Conservation (phyloP, 2,888 invertebrate genomes). For the Brenthis daphne region DNA sequence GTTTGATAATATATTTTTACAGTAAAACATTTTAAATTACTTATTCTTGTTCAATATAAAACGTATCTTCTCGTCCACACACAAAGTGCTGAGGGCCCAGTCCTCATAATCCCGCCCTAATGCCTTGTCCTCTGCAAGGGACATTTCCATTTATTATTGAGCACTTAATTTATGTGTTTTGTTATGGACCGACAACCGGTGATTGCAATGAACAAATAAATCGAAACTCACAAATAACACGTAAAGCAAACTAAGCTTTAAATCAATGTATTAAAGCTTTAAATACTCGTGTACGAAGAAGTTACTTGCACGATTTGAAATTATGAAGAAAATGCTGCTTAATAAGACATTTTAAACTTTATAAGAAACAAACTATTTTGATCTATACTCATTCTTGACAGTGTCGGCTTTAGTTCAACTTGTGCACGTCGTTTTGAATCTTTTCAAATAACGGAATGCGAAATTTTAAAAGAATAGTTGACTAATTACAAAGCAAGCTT, state of each 20-base stretch:
- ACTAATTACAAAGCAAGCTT: slow-evolving; percentile 35
- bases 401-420: slow-evolving; percentile 46
- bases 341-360: slow-evolving; percentile 65
- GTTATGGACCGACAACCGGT: slow-evolving; percentile 80
- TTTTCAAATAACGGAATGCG: slow-evolving; percentile 52
- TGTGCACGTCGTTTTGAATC: slow-evolving; percentile 49
- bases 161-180: slow-evolving; percentile 84
- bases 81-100: slow-evolving; percentile 65
- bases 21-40: slow-evolving; percentile 9
- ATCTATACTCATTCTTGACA: slow-evolving; percentile 44
- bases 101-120: slow-evolving; percentile 81
- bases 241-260: slow-evolving; percentile 44
- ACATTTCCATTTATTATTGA: slow-evolving; percentile 84
- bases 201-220: slow-evolving; percentile 51
- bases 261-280: slow-evolving; percentile 25
- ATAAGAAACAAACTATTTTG: slow-evolving; percentile 43
- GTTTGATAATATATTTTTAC: not conserved
- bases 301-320: slow-evolving; percentile 44
- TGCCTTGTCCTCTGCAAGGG: slow-evolving; percentile 82
- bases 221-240: slow-evolving; percentile 38
- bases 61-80: slow-evolving; percentile 36
- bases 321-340: slow-evolving; percentile 55
- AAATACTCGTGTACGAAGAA: slow-evolving; percentile 36
- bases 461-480: slow-evolving; percentile 54
- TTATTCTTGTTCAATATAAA: slow-evolving; percentile 6